Percentiles rank a stretch among this genome's conserved stretches.
These are phyloP conservation scores for Microcebus murinus DNA, from an alignment of 2,113 vertebrate species.

Conservation along the genomic window DNA sequence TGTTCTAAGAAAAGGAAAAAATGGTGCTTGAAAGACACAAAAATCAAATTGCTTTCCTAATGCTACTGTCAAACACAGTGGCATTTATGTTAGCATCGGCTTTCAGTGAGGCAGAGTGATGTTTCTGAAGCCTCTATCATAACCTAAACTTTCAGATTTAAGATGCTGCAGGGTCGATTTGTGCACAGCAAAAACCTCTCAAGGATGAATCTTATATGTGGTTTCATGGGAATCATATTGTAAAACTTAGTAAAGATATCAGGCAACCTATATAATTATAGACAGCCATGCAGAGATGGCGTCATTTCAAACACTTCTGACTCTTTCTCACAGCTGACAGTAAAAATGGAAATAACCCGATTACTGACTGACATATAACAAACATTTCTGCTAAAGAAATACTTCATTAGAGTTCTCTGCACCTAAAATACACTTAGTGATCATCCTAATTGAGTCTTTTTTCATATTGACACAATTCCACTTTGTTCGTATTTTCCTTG, in stretches of 20 bases:
- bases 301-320: not conserved
- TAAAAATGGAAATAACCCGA: not conserved
- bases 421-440: not conserved
- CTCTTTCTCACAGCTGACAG: not conserved
- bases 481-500: not conserved
- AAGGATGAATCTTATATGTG: not conserved
- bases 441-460: not conserved
- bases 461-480: not conserved
- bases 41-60: not conserved
- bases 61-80: not conserved
- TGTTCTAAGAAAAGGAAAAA: not conserved
- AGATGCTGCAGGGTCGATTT: not conserved
- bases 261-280: not conserved
- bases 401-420: not conserved
- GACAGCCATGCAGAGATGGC: not conserved
- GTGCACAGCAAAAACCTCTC: not conserved
- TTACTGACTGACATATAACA: not conserved
- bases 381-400: constrained; percentile 13
- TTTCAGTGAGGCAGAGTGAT: not conserved
- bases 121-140: not conserved
- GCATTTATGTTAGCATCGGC: not conserved
- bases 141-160: not conserved
- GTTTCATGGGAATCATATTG: constrained; percentile 2
- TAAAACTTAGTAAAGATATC: not conserved
- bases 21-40: not conserved